Percentiles rank a stretch among this genome's conserved stretches.
phyloP scores from a whole-genome alignment of 2,797 vertebrate genomes.

The Pygocentrus nattereri region DNA sequence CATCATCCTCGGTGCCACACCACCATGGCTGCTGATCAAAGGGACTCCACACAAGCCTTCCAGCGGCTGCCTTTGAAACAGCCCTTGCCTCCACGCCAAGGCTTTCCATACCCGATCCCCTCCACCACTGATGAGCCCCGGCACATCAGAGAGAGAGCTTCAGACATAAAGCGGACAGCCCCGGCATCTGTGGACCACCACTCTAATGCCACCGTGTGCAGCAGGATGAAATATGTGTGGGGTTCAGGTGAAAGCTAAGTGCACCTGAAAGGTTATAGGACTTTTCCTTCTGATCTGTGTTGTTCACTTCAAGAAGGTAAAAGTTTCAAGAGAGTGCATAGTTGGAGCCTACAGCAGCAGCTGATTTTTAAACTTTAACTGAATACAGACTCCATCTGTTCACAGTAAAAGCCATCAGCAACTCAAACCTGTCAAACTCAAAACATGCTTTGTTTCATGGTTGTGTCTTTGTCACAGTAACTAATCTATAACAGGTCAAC shows the following conservation, averaged over 20 bases:
- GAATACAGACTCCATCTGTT: neutral
- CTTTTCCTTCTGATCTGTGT: constrained; percentile 19
- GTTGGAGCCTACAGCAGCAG: neutral
- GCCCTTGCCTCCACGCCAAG: constrained; percentile 34
- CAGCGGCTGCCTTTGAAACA: constrained; percentile 74
- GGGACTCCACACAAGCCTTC: constrained; percentile 72
- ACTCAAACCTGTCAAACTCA: neutral
- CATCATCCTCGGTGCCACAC: neutral
- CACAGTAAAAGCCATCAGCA: neutral
- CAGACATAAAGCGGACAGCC: constrained; percentile 54
- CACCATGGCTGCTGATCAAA: constrained; percentile 62
- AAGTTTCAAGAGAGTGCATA: neutral
- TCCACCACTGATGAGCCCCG: constrained; percentile 62
- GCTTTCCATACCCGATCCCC: constrained; percentile 63
- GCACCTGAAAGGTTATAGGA: constrained; percentile 15
- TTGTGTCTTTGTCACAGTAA: neutral
- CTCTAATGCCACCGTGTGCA: constrained; percentile 25
- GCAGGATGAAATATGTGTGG: constrained; percentile 16
- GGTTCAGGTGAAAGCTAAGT: constrained; percentile 35
- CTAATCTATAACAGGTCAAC: neutral
- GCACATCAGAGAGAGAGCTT: constrained; percentile 64
- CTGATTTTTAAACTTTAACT: neutral
- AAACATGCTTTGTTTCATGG: neutral
- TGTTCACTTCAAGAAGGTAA: neutral
- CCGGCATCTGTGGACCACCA: constrained; percentile 46